Evolutionary conservation across 1,140 invertebrate species (phyloP), one percentile per base, ranked within the genome.

Genomic region (Camponotus floridanus): DNA sequence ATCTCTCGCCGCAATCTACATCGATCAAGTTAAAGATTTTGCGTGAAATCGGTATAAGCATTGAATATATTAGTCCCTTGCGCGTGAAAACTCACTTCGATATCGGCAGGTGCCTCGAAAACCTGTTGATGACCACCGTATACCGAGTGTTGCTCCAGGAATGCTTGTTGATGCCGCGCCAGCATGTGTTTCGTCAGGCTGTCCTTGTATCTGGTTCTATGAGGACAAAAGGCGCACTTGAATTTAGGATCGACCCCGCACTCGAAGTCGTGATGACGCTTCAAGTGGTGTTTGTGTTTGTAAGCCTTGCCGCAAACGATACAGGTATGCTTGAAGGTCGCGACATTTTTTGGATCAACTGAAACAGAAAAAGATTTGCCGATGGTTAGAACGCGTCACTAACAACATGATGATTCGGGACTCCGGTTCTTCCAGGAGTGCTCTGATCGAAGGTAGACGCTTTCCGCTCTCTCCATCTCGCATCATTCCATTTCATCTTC

Each of bases 191-290:
- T 94, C 74, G 92, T 90, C 33, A 94, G 62, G 86, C 96, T 96
- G 51, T 94, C 95, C 83, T 96, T 96, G 70, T 96, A 96, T 26
- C 96, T 95, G 3, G 96, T 95, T 86, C 95, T 95, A 87, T 96
- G 96, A 2, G 95, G 94, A 85, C 96, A 96, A 71, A 95, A 93
- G 4, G 95, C 94, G 85, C 96, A 96, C 39, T 93, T 92, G 89
- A 96, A 96, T 88, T 96, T 95, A 1, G 96, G 95, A 86, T 96
- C 95, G 21, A 96, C 93, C n/a, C 96, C 96, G 85, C 96, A 96
- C 87, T 96, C 96, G 81, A 95, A 96, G 51, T 96, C 95, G 86
- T 95, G 93, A 87, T 96, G 96, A 21, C 95, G 93, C 78, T 94
- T 95, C 79, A 95, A 67, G 26, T 94, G 95, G 21, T 95, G 93